Conservation (phyloP, 1,140 invertebrate species). For the Dreissena rostriformis region DNA sequence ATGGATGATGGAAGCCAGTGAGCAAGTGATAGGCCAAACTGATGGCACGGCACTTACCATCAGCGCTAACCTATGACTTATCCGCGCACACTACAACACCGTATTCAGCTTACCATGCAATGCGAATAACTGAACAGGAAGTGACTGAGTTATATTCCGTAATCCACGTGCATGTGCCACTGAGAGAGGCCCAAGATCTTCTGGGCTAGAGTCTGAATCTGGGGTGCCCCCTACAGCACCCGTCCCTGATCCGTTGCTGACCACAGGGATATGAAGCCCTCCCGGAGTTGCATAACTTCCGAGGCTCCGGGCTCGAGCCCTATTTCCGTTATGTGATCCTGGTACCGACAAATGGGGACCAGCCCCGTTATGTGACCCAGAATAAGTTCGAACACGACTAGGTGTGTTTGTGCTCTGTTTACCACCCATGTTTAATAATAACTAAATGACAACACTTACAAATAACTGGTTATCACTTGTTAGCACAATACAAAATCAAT, state of each 20-base stretch:
- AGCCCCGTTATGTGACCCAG: constrained; percentile 70
- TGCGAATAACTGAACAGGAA: constrained; percentile 78
- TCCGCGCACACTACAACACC: neutral
- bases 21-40: too few relatives aligned
- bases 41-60: neutral
- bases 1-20: constrained; percentile 25
- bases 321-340: constrained; percentile 60
- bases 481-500: neutral
- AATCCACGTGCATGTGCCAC: constrained; percentile 40
- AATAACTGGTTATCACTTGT: neutral
- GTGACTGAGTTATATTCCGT: constrained; percentile 71
- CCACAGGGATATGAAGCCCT: constrained; percentile 68
- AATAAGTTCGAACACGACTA: constrained; percentile 75
- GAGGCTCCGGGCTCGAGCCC: constrained; percentile 73
- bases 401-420: constrained; percentile 73
- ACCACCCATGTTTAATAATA: constrained; percentile 64
- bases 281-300: constrained; percentile 71
- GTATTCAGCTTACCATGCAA: constrained; percentile 67
- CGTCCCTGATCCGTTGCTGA: constrained; percentile 66
- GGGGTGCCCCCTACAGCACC: constrained; percentile 73
- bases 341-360: constrained; percentile 65
- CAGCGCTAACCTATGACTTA: neutral
- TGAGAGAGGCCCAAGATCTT: constrained; percentile 68
- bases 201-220: constrained; percentile 78
- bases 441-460: constrained; percentile 25